phyloP scores from a whole-genome alignment of 2,113 vertebrate species.

The Pogona vitticeps region DNA sequence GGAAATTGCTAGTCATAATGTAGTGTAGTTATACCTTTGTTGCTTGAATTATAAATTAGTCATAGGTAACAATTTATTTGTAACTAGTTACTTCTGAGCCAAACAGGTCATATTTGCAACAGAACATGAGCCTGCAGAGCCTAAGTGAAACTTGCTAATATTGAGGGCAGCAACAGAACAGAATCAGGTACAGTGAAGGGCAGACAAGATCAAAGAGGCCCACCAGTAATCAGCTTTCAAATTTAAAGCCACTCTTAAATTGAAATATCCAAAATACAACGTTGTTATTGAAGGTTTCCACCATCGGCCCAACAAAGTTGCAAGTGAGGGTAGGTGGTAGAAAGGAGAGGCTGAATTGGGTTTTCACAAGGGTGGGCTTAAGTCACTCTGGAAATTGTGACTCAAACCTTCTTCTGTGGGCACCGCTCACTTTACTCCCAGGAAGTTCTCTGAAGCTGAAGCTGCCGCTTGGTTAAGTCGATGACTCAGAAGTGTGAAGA shows the following conservation, averaged over 20 bases:
- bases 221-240: slow-evolving; percentile 39
- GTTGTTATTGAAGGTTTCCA: slow-evolving; percentile 39
- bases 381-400: slow-evolving; percentile 86
- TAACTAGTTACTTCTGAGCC: not conserved
- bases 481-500: slow-evolving; percentile 97
- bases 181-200: not conserved
- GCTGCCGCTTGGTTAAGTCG: slow-evolving; percentile 89
- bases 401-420: slow-evolving; percentile 83
- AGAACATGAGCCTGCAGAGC: not conserved
- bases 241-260: slow-evolving; percentile 46
- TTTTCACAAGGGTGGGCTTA: slow-evolving; percentile 84
- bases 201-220: not conserved
- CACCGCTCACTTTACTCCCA: slow-evolving; percentile 85
- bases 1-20: not conserved
- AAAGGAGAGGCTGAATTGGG: slow-evolving; percentile 61
- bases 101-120: not conserved
- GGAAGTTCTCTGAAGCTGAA: slow-evolving; percentile 86
- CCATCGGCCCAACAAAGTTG: not conserved
- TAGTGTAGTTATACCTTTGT: not conserved
- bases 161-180: not conserved
- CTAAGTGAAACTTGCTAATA: not conserved
- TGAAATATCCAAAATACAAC: slow-evolving; percentile 6
- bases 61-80: not conserved
- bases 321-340: slow-evolving; percentile 44
- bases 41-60: not conserved